These are phyloP conservation scores for Tyto alba DNA, from an alignment of 2,113 vertebrate species.

Conservation along the genomic window DNA sequence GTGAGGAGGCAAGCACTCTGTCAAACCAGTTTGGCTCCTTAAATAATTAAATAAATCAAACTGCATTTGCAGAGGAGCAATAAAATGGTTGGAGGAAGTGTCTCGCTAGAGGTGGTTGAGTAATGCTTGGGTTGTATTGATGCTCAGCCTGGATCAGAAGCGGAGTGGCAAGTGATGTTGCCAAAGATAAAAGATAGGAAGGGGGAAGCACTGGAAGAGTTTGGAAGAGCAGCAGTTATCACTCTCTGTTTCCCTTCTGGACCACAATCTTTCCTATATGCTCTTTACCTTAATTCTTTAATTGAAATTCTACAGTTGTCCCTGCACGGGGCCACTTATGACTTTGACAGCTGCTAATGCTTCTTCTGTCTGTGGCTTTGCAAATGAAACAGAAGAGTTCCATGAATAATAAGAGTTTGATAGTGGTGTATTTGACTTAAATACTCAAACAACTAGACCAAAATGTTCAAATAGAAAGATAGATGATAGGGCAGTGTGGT, in stretches of 20 bases:
- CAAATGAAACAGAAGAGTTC: neutral
- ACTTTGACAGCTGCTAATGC: neutral
- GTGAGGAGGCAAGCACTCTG: neutral
- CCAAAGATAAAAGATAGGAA: neutral
- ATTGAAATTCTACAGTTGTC: neutral
- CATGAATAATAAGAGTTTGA: neutral
- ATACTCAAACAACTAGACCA: neutral
- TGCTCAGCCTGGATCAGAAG: neutral
- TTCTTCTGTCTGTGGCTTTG: neutral
- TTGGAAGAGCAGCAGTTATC: neutral
- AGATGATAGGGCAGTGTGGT: neutral
- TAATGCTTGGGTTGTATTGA: rapidly evolving
- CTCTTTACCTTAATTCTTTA: neutral
- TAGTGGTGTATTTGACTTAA: neutral
- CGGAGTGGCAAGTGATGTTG: neutral
- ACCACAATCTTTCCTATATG: rapidly evolving
- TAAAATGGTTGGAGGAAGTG: neutral
- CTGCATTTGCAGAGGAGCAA: neutral
- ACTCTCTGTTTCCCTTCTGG: neutral
- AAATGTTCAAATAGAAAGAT: neutral
- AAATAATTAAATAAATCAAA: neutral
- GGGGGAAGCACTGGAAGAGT: neutral
- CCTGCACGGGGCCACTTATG: rapidly evolving
- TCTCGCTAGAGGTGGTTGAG: neutral
- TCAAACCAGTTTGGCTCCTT: conserved; percentile 24